Evolutionary conservation across 2,888 invertebrate genomes (phyloP).

Genomic region (Nymphalis urticae): DNA sequence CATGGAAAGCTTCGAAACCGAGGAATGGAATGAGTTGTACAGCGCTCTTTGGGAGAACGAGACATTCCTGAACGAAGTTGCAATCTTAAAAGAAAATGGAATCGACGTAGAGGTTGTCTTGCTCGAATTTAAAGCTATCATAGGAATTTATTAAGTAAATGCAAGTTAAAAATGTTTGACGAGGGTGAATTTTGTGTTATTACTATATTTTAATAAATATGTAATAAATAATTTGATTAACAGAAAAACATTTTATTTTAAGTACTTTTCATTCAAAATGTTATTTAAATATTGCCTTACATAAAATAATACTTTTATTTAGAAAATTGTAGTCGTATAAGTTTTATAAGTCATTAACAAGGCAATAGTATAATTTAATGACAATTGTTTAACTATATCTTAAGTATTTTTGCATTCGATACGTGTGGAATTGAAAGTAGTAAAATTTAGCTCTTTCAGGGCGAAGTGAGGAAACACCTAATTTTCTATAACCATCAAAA

Average conservation of each 20-base stretch:
- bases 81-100: conserved; percentile 54
- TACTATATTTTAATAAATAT: not conserved
- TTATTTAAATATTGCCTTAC: no score
- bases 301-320: no score
- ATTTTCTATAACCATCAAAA: not conserved
- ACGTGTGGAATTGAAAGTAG: no score
- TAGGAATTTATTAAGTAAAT: conserved; percentile 34
- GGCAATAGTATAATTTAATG: no score
- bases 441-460: no score
- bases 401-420: no score
- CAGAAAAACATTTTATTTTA: no score
- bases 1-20: conserved; percentile 58
- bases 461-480: no score
- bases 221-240: not conserved
- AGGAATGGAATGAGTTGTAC: conserved; percentile 57
- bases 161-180: not conserved
- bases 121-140: conserved; percentile 34
- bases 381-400: no score
- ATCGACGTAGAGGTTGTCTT: conserved; percentile 44
- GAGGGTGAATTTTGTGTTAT: not conserved
- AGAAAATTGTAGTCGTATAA: no score
- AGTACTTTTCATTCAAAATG: no score
- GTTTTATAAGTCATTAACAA: no score
- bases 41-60: conserved; percentile 57
- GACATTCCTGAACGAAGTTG: conserved; percentile 55